Conservation (phyloP, 2,797 vertebrate genomes). For the Melanotaenia maccullochi region DNA sequence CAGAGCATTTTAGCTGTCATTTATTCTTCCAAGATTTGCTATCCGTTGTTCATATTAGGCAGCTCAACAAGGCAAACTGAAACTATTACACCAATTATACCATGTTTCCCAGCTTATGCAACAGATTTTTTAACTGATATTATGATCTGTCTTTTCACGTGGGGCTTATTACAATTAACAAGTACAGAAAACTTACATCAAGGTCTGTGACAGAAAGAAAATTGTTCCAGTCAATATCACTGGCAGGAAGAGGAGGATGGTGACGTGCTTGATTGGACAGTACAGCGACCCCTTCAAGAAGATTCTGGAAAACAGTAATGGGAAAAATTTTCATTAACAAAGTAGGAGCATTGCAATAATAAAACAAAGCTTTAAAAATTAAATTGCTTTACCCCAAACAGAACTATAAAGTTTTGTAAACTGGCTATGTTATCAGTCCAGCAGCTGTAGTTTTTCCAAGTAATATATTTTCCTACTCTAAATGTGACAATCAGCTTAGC, state of each 20-base stretch:
- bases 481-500: neutral
- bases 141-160: neutral
- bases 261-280: slow-evolving; percentile 59
- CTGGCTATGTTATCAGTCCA: neutral
- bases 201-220: slow-evolving; percentile 77
- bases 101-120: neutral
- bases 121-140: neutral
- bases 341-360: neutral
- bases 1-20: neutral
- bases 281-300: slow-evolving; percentile 61
- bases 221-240: slow-evolving; percentile 77
- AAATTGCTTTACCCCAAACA: neutral
- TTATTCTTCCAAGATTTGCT: neutral
- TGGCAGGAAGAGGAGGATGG: slow-evolving; percentile 64
- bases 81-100: neutral
- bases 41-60: neutral
- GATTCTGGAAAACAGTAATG: slow-evolving; percentile 55
- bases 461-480: too few relatives aligned
- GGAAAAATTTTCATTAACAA: neutral
- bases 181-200: slow-evolving; percentile 64
- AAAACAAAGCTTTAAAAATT: neutral
- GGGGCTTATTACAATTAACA: slow-evolving; percentile 7
- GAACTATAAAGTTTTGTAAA: neutral
- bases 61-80: neutral
- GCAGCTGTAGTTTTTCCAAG: neutral